Conservation (phyloP, 2,113 vertebrate genomes). For the Pica pica region DNA sequence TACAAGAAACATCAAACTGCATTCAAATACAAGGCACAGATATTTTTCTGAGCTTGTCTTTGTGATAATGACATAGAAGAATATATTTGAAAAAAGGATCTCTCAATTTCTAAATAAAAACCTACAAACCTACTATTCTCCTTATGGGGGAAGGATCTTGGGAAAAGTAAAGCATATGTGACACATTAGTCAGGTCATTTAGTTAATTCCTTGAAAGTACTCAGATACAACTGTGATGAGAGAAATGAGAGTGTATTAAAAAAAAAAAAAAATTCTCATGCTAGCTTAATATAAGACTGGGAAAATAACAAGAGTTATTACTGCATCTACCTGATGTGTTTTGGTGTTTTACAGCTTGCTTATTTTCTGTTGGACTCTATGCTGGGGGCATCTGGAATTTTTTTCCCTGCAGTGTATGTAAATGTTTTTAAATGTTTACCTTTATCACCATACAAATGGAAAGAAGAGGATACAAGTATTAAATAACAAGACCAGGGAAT, state of each 20-base stretch:
- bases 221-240: neutral
- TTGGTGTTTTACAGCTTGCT: neutral
- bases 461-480: neutral
- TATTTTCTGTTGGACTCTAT: neutral
- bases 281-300: neutral
- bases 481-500: neutral
- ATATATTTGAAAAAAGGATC: neutral
- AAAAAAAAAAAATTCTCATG: neutral
- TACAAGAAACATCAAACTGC: neutral
- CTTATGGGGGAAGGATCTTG: neutral
- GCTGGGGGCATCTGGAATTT: neutral
- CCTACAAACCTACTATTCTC: neutral
- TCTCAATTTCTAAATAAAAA: neutral
- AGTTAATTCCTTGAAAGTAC: neutral
- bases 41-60: neutral
- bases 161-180: neutral
- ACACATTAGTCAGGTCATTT: neutral
- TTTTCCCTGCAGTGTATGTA: neutral
- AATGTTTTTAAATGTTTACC: neutral
- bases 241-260: neutral
- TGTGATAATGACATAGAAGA: neutral
- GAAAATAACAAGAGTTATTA: neutral
- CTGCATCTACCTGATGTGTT: neutral
- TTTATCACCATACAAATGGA: neutral
- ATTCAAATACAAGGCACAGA: neutral